These are phyloP conservation scores for Luperina testacea DNA, from an alignment of 2,888 invertebrate genomes.

Conservation along the genomic window DNA sequence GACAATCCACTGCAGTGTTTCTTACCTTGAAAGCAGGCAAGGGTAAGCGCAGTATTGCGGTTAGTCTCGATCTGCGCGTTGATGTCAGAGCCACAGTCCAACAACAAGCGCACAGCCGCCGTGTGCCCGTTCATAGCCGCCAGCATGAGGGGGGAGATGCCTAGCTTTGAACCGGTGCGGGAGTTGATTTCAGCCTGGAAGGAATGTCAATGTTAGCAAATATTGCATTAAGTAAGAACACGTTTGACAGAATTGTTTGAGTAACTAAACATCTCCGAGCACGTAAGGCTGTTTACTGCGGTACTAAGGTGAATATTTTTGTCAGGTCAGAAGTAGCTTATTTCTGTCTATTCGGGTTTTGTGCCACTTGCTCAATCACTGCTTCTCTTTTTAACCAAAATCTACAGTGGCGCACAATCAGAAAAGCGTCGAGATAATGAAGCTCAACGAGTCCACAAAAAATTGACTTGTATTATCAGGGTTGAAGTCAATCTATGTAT, in stretches of 20 bases:
- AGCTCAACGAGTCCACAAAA: neutral
- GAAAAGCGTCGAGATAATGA: neutral
- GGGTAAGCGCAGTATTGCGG: conserved; percentile 98
- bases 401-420: neutral
- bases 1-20: neutral
- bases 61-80: conserved; percentile 99
- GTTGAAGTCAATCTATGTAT: neutral
- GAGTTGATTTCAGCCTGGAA: conserved; percentile 98
- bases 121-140: conserved; percentile 99
- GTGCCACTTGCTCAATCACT: neutral
- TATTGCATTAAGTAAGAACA: neutral
- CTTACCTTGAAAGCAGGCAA: conserved; percentile 99
- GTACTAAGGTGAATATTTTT: neutral
- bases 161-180: conserved; percentile 98
- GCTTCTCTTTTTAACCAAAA: neutral
- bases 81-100: conserved; percentile 99
- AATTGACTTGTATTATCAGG: neutral
- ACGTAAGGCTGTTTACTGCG: neutral
- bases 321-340: neutral
- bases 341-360: neutral
- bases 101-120: conserved; percentile 97
- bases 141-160: conserved; percentile 99
- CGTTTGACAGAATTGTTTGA: neutral
- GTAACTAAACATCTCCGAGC: neutral
- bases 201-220: neutral